Evolutionary conservation across 2,797 vertebrate genomes (phyloP), one percentile per base, ranked within the genome.

Genomic region (Lutjanus argentimaculatus): DNA sequence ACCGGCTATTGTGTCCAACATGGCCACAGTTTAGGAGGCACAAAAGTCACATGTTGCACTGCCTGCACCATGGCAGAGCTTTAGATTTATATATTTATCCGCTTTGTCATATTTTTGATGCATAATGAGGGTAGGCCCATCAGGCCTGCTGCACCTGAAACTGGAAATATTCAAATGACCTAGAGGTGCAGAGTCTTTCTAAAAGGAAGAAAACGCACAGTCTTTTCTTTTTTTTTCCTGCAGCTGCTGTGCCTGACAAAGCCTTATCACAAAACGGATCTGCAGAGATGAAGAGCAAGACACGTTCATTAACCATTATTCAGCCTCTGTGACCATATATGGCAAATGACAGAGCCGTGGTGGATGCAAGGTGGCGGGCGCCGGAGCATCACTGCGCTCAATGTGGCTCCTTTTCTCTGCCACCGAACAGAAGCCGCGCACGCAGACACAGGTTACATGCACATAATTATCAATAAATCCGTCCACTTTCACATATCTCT

Each of bases 311-410:
- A 67, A 67, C 12, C 80, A 77, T 62, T 79, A 40, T 55, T 83
- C 82, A 89, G 76, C 82, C 76, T 81, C 79, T 30, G 16, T 92
- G 89, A 86, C 93, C 92, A 91, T 93, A 92, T 91, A 93, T 79
- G 93, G 93, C 45, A 63, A 85, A 82, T 80, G 82, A 80, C 79
- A 84, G 79, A 22, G 80, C 75, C 74, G 55, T 59, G 72, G 80
- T 72, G 82, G 87, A 88, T 85, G 90, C 83, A 89, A 83, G 89
- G 88, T 72, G 84, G 81, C 81, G 87, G 48, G 66, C 67, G 59
- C 59, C 9, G 72, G 79, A 89, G 89, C 90, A 88, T 89, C 86
- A 52, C 71, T 68, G 88, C 66, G 58, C 84, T 21, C 81, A 55
- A 6, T 68, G 82, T 22, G 76, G 15, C 12, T 14, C 64, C 45